Evolutionary conservation across 1,140 invertebrate genomes (phyloP).

Genomic region (Berghia stephanieae): DNA sequence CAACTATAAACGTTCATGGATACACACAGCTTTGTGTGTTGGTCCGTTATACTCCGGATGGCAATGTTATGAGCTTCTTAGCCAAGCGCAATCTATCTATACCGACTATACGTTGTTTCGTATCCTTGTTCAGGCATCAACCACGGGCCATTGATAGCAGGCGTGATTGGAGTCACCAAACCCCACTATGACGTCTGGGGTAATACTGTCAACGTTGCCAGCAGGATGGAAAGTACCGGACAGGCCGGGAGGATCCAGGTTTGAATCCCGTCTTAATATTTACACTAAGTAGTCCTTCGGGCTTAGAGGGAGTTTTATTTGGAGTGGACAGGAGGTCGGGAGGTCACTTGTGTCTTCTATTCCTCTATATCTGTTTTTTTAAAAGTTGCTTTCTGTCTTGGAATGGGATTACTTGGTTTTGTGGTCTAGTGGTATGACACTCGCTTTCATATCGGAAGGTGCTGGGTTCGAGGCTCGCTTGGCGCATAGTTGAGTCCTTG

Average conservation of each 20-base stretch:
- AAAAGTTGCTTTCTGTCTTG: no score
- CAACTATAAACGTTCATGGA: background rate
- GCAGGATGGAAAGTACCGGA: constrained; percentile 94
- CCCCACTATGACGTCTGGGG: constrained; percentile 73
- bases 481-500: no score
- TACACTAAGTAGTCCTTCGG: no score
- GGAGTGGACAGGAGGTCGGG: background rate
- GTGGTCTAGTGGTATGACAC: no score
- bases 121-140: constrained; percentile 46
- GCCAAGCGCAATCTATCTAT: background rate
- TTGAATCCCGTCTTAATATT: background rate
- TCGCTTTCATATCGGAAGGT: no score
- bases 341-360: no score
- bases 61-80: background rate
- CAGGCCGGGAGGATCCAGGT: constrained; percentile 92
- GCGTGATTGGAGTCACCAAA: constrained; percentile 87
- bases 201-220: constrained; percentile 93
- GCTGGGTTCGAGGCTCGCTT: no score
- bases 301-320: background rate
- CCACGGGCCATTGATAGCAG: constrained; percentile 82
- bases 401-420: no score
- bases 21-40: background rate
- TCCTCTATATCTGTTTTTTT: no score
- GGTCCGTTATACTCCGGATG: background rate
- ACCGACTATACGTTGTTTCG: background rate